A percentile compares a stretch with the other conserved stretches of the same genome.
Conservation (phyloP, 2,797 vertebrate species). For the Nyctalus aviator region DNA sequence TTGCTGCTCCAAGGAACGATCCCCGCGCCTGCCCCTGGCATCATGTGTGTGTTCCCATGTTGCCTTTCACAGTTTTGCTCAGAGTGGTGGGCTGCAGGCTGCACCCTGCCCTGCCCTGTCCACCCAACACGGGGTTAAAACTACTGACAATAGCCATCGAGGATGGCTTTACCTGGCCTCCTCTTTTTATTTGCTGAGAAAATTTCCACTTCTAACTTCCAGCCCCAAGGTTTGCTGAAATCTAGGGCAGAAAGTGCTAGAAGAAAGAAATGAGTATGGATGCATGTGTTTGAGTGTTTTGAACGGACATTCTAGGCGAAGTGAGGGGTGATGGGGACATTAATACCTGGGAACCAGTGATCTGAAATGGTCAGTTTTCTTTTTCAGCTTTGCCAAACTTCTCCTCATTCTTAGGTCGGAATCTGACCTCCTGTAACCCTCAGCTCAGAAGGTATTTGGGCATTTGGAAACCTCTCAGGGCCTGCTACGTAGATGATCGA, state of each 20-base stretch:
- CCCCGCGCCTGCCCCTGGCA: background rate
- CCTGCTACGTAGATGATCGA: conserved; percentile 44
- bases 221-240: background rate
- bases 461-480: conserved; percentile 38
- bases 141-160: too few relatives aligned
- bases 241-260: background rate
- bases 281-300: background rate
- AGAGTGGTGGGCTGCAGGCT: background rate
- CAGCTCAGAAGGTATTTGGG: conserved; percentile 17
- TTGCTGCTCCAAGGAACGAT: background rate
- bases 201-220: background rate
- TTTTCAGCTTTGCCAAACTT: background rate
- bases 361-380: background rate
- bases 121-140: rapidly evolving
- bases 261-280: background rate
- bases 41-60: background rate
- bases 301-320: background rate
- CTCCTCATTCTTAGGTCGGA: background rate
- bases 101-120: rapidly evolving
- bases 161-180: background rate
- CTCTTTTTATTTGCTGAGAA: conserved; percentile 1
- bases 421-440: conserved; percentile 60
- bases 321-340: background rate
- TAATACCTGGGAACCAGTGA: background rate
- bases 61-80: background rate